phyloP scores from a whole-genome alignment of 2,113 vertebrate species.

The Boulengeromyrus knoepffleri region DNA sequence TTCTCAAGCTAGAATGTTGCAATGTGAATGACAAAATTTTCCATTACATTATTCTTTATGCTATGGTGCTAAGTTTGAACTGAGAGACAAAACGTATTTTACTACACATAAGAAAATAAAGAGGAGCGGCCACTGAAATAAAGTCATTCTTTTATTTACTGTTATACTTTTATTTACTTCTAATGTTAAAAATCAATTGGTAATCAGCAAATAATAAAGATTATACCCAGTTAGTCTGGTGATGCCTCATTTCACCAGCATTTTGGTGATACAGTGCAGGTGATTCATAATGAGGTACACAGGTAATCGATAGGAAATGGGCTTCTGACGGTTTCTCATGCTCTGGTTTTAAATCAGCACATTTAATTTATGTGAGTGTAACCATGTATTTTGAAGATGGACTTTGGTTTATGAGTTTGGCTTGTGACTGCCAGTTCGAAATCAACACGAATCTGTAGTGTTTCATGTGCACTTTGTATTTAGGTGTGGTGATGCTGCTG shows the following conservation, averaged over 20 bases:
- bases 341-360: not conserved
- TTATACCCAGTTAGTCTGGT: not conserved
- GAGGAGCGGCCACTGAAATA: no score
- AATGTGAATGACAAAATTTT: not conserved
- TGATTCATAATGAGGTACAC: not conserved
- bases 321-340: not conserved
- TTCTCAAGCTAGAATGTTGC: not conserved
- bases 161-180: not conserved
- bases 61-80: not conserved
- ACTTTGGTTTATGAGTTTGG: not conserved
- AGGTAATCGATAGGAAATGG: not conserved
- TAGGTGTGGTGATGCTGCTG: no score
- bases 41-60: not conserved
- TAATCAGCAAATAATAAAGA: not conserved
- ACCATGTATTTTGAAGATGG: not conserved
- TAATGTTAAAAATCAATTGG: not conserved
- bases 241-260: not conserved
- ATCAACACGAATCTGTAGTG: not conserved
- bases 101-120: not conserved
- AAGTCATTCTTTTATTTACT: no score
- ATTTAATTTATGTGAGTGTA: not conserved
- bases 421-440: not conserved
- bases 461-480: no score
- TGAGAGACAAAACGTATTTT: not conserved
- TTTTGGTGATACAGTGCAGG: not conserved